Base-by-base conservation (phyloP, 2,888 invertebrate species). In the Acronicta alni region DNA sequence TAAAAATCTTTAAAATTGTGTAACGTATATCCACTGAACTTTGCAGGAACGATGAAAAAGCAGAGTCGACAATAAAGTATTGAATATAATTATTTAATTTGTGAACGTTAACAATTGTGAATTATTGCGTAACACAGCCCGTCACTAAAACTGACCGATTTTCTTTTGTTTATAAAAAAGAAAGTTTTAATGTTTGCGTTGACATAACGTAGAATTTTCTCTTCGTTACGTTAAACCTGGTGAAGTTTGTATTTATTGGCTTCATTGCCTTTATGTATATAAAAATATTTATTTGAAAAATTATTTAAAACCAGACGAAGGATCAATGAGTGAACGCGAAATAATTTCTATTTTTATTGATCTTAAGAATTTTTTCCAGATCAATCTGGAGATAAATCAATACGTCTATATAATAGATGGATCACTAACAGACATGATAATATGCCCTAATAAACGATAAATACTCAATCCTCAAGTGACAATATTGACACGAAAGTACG, bases 141-240 rank as follows among this genome's bases (percentile, higher is more conserved):
- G 47, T 62, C 48, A n/a, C 23, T 60, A 41, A 39, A 39, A 37
- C 37, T 20, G 26, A 45, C 35, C 57, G 54, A 20, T 72, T 72
- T 77, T 77, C 75, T 62, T 72, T 74, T 74, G 69, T 68, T 66
- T 63, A 54, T 65, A 63, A 74, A 77, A 63, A 66, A 67, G 66
- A 67, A 77, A 76, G 66, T 66, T 65, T 57, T 42, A 48, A 56
- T 60, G 23, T 37, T 58, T 60, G 30, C 39, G 48, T 72, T 66
- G 63, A 69, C 72, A 66, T 75, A 74, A 74, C 57, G 49, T 49
- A 10, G 39, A 42, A 17, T 62, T 67, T 75, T 70, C 55, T 59
- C 64, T 67, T 56, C 45, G 18, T 52, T 46, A 38, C 42, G 14
- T 51, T 43, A 4, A 3, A 43, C 10, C 15, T 15, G 16, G 15